phyloP scores from a whole-genome alignment of 1,140 invertebrate genomes.

The Octopus sinensis region DNA sequence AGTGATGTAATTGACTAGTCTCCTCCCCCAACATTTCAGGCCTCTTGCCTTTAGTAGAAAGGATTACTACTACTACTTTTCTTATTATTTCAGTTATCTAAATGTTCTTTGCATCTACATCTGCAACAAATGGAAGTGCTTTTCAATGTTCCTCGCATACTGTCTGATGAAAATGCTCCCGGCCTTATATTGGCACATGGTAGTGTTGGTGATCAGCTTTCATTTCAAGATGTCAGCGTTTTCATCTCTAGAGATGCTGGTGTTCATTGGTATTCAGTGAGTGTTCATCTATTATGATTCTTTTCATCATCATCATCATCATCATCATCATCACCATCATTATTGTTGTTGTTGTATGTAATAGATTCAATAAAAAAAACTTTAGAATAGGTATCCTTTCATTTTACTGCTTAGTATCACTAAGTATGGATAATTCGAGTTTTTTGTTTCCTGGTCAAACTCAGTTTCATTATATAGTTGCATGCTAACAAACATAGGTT shows the following conservation, averaged over 20 bases:
- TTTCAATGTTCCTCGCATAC: conserved; percentile 71
- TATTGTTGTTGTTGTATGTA: too few species aligned
- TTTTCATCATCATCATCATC: too few species aligned
- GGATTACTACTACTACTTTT: conserved; percentile 4
- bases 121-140: conserved; percentile 79
- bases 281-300: conserved; percentile 6
- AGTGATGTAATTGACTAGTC: too few species aligned
- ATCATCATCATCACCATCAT: too few species aligned
- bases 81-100: conserved; percentile 32
- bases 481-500: too few species aligned
- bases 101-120: conserved; percentile 80
- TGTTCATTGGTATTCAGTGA: conserved; percentile 75
- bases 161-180: conserved; percentile 81
- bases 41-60: background rate
- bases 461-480: too few species aligned
- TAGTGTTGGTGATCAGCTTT: conserved; percentile 30
- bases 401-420: too few species aligned
- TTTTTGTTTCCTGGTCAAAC: too few species aligned
- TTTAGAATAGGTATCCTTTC: too few species aligned
- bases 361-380: too few species aligned
- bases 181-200: conserved; percentile 83
- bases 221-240: conserved; percentile 61
- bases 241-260: conserved; percentile 82
- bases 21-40: too few species aligned
- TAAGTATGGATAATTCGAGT: too few species aligned